phyloP scores from a whole-genome alignment of 2,888 invertebrate species.

The Dolichopus griseipennis region DNA sequence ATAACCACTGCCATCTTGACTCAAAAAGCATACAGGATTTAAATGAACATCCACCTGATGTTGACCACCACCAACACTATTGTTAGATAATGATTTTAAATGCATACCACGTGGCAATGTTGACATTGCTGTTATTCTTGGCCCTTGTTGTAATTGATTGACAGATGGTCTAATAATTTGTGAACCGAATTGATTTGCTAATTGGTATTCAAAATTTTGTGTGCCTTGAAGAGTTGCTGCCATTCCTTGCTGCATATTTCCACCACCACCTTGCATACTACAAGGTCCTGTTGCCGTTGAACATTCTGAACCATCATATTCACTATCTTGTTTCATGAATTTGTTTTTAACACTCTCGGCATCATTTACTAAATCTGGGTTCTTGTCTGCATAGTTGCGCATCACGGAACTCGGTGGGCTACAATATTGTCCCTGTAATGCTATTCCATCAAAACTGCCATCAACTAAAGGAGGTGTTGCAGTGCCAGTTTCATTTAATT shows the following conservation, averaged over 20 bases:
- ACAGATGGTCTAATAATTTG: slow-evolving; percentile 41
- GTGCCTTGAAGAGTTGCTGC: slow-evolving; percentile 9
- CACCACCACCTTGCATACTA: slow-evolving; percentile 27
- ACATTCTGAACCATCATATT: slow-evolving; percentile 42
- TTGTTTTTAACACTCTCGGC: slow-evolving; percentile 51
- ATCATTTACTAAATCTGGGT: slow-evolving; percentile 72
- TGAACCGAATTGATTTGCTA: slow-evolving; percentile 49
- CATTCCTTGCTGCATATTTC: slow-evolving; percentile 19
- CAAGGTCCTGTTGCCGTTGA: slow-evolving; percentile 28
- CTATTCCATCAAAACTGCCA: neutral
- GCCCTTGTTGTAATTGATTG: slow-evolving; percentile 18
- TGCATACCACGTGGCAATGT: slow-evolving; percentile 47
- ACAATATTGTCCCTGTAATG: slow-evolving; percentile 30
- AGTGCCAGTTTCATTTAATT: slow-evolving; percentile 21
- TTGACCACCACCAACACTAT: slow-evolving; percentile 32
- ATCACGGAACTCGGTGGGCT: slow-evolving; percentile 49
- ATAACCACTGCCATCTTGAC: slow-evolving; percentile 58
- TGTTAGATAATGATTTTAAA: slow-evolving; percentile 34
- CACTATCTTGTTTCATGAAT: slow-evolving; percentile 38
- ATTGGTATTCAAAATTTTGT: slow-evolving; percentile 25
- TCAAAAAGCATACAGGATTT: slow-evolving; percentile 66
- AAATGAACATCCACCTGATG: slow-evolving; percentile 66
- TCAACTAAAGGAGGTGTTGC: slow-evolving; percentile 20
- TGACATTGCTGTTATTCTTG: slow-evolving; percentile 43
- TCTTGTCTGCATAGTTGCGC: slow-evolving; percentile 53